Conservation (phyloP, 2,797 vertebrate genomes). For the Hemibagrus guttatus region DNA sequence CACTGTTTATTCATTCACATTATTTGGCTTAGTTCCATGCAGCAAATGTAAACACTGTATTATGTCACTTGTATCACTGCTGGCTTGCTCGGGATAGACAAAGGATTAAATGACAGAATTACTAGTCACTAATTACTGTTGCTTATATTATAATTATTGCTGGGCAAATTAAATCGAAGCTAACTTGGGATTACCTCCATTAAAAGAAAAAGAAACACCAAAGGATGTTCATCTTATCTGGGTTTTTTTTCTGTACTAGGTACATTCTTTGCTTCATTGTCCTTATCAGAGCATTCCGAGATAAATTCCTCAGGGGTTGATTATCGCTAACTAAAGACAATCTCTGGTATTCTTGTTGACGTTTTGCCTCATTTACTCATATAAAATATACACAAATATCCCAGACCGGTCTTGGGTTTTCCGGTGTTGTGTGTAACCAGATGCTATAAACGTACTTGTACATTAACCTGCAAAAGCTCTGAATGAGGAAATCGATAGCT, state of each 20-base stretch:
- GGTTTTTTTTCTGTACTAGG: too few relatives aligned
- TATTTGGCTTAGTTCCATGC: background rate
- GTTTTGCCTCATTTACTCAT: background rate
- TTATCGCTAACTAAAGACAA: background rate
- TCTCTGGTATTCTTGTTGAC: background rate
- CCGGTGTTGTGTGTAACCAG: too few relatives aligned
- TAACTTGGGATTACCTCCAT: background rate
- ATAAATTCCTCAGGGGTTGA: background rate
- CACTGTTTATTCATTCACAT: background rate
- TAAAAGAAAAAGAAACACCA: too few relatives aligned
- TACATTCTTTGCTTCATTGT: background rate
- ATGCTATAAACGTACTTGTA: background rate
- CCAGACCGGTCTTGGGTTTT: background rate
- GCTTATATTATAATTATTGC: background rate
- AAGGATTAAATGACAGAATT: too few relatives aligned
- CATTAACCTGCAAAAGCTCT: background rate
- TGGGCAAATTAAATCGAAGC: background rate
- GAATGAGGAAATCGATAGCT: background rate
- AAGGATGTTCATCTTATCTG: background rate
- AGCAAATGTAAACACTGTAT: background rate
- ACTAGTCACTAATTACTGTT: background rate
- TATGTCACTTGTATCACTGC: background rate
- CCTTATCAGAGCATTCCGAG: background rate
- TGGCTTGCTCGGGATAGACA: background rate
- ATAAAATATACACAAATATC: background rate